phyloP scores from a whole-genome alignment of 2,888 invertebrate genomes.

The Agrilus mali region DNA sequence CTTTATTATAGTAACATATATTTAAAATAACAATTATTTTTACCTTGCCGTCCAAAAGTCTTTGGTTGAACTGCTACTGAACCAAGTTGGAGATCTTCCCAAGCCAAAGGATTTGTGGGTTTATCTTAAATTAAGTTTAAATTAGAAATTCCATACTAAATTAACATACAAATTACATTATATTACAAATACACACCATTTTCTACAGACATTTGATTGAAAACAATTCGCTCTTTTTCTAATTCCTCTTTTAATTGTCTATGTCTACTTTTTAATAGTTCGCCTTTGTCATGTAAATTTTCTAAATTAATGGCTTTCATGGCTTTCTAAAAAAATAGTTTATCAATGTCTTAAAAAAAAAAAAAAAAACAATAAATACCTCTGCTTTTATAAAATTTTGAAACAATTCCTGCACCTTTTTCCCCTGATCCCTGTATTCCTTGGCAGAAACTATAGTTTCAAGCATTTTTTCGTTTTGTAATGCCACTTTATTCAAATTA shows the following conservation, averaged over 20 bases:
- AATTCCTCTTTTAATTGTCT: slow-evolving; percentile 35
- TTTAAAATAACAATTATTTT: slow-evolving; percentile 12
- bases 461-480: not conserved
- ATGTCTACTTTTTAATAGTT: slow-evolving; percentile 39
- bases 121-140: not conserved
- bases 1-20: too few species aligned
- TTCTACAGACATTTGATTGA: slow-evolving; percentile 38
- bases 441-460: slow-evolving; percentile 2
- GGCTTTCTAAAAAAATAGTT: slow-evolving; percentile 12
- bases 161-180: slow-evolving; percentile 17
- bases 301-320: slow-evolving; percentile 24
- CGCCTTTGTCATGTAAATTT: slow-evolving; percentile 51
- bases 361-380: not conserved
- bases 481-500: not conserved
- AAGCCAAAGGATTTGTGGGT: slow-evolving; percentile 19
- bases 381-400: not conserved
- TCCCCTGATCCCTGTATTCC: slow-evolving; percentile 7
- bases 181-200: slow-evolving; percentile 22
- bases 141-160: not conserved
- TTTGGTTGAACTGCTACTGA: slow-evolving; percentile 42
- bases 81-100: slow-evolving; percentile 43
- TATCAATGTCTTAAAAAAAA: not conserved
- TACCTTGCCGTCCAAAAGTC: slow-evolving; percentile 40
- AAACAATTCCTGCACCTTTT: not conserved
- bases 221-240: slow-evolving; percentile 34